Evolutionary conservation across 2,888 invertebrate genomes (phyloP).

Genomic region (Osmoderma eremita): DNA sequence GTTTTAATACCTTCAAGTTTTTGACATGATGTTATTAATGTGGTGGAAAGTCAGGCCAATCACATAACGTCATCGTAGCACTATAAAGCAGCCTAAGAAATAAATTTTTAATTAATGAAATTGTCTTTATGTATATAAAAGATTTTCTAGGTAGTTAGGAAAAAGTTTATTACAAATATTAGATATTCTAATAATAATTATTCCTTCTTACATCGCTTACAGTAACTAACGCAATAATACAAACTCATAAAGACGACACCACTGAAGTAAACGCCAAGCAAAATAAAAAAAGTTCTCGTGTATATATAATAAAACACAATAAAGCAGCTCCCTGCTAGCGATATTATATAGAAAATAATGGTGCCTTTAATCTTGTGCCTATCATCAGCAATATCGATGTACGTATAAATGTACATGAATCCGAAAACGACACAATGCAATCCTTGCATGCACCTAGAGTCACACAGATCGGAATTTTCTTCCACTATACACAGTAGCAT

Average conservation of each 20-base stretch:
- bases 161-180: background rate
- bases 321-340: background rate
- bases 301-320: constrained; percentile 7
- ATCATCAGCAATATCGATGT: constrained; percentile 11
- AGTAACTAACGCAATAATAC: background rate
- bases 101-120: too few relatives aligned
- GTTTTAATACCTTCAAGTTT: too few relatives aligned
- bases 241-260: constrained; percentile 10
- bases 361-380: constrained; percentile 8
- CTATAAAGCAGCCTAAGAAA: too few relatives aligned
- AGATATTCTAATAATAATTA: background rate
- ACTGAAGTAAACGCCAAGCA: constrained; percentile 1
- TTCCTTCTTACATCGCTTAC: background rate
- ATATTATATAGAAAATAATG: constrained; percentile 1
- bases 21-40: too few relatives aligned
- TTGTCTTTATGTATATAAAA: too few relatives aligned
- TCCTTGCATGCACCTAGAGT: constrained; percentile 1
- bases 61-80: too few relatives aligned
- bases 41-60: too few relatives aligned
- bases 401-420: constrained; percentile 15
- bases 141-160: background rate
- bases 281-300: background rate
- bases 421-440: constrained; percentile 17
- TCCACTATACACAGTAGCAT: constrained; percentile 2
- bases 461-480: constrained; percentile 12